A percentile compares a stretch with the other conserved stretches of the same genome.
These are phyloP conservation scores for Acridotheres tristis DNA, from an alignment of 2,797 vertebrate genomes.

Conservation along the genomic window DNA sequence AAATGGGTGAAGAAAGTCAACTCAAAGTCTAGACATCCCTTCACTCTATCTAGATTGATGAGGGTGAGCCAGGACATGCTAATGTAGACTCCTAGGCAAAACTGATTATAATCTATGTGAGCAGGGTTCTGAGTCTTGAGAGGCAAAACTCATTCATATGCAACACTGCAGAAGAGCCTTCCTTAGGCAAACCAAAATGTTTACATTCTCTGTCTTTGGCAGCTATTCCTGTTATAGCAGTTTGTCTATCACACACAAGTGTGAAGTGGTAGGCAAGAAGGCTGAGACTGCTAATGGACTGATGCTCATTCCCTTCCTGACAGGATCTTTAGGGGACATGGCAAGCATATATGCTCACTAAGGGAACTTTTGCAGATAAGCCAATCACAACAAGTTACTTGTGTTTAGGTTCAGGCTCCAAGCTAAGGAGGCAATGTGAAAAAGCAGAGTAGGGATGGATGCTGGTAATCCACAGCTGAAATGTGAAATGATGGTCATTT, in stretches of 20 bases:
- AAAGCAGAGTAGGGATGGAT: background rate
- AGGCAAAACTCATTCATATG: conserved; percentile 46
- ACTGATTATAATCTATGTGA: background rate
- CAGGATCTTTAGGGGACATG: background rate
- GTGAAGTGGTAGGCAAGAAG: conserved; percentile 25
- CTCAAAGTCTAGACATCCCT: background rate
- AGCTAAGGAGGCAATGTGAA: background rate
- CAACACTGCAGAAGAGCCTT: background rate
- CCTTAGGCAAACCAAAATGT: conserved; percentile 36
- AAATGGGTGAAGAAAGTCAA: background rate
- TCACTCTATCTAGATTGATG: background rate
- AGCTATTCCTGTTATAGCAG: conserved; percentile 36
- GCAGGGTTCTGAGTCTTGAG: background rate
- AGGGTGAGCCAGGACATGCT: background rate
- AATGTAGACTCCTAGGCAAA: background rate
- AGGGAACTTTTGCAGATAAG: background rate
- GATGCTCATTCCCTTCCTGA: background rate
- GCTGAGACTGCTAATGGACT: conserved; percentile 20
- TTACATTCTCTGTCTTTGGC: conserved; percentile 39
- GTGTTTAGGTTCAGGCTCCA: background rate
- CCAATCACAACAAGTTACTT: background rate
- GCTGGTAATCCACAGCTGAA: background rate
- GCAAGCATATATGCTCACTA: background rate
- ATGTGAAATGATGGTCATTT: background rate
- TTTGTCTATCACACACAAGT: conserved; percentile 39